A percentile compares a stretch with the other conserved stretches of the same genome.
Evolutionary conservation across 2,888 invertebrate genomes (phyloP).

Genomic region (Tenthredo distinguenda): DNA sequence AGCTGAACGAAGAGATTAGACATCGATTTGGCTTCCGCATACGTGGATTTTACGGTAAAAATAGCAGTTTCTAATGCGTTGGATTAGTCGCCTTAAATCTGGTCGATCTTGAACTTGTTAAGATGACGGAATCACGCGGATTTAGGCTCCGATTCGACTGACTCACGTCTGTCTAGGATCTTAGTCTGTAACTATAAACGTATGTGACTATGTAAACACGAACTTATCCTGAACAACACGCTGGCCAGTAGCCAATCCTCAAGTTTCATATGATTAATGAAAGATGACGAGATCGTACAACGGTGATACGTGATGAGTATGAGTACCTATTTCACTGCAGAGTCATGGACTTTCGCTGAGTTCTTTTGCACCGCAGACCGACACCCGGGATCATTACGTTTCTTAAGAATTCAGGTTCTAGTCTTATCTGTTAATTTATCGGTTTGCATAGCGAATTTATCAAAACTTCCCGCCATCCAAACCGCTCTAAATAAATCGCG

Average conservation of each 20-base stretch:
- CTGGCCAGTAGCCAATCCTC: background rate
- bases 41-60: background rate
- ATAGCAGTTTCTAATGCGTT: background rate
- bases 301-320: background rate
- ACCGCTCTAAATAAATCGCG: background rate
- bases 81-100: background rate
- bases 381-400: background rate
- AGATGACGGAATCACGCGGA: slow-evolving; percentile 25
- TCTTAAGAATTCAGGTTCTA: background rate
- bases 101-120: slow-evolving; percentile 6
- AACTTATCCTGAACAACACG: background rate
- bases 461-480: background rate
- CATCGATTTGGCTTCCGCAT: background rate
- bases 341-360: slow-evolving; percentile 33
- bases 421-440: background rate
- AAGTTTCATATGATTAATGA: slow-evolving; percentile 17
- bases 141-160: background rate
- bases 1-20: background rate
- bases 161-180: slow-evolving; percentile 18
- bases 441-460: background rate
- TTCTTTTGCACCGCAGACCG: background rate
- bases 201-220: slow-evolving; percentile 2
- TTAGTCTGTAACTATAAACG: background rate
- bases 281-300: slow-evolving; percentile 4
- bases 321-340: background rate